Conservation (phyloP, 1,140 invertebrate species). For the Caenorhabditis brenneri region DNA sequence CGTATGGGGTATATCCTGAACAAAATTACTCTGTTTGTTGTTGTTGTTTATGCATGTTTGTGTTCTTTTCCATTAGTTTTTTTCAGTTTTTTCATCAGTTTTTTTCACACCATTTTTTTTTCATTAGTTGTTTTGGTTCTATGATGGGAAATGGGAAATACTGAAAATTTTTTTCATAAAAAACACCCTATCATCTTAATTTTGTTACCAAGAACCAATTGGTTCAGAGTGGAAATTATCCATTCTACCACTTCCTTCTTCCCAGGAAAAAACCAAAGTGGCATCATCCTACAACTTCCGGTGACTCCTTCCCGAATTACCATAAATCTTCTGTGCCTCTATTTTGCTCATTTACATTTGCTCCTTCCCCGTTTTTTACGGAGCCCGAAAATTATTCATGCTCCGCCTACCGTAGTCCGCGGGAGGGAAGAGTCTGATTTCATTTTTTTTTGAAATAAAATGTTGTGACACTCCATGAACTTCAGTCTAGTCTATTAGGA, state of each 20-base stretch:
- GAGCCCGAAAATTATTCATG: neutral
- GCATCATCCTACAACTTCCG: neutral
- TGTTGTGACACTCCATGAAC: no score
- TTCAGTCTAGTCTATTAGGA: no score
- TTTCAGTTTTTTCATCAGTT: no score
- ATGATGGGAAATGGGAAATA: no score
- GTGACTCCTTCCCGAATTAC: neutral
- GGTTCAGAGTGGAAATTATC: no score
- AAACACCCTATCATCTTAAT: no score
- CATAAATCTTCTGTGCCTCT: neutral
- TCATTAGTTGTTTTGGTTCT: neutral
- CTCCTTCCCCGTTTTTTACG: neutral
- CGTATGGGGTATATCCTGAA: neutral
- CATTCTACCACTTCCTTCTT: no score
- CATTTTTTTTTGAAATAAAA: neutral
- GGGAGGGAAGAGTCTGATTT: neutral
- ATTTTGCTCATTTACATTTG: neutral
- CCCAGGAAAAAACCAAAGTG: neutral
- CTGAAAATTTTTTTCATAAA: no score
- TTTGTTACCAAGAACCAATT: no score
- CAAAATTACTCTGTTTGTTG: neutral
- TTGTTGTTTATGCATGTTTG: neutral
- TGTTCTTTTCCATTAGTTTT: neutral
- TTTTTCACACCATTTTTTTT: neutral
- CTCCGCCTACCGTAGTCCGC: slow-evolving; percentile 11